phyloP scores from a whole-genome alignment of 2,888 invertebrate species.

The Scaptomyza caliginosa region DNA sequence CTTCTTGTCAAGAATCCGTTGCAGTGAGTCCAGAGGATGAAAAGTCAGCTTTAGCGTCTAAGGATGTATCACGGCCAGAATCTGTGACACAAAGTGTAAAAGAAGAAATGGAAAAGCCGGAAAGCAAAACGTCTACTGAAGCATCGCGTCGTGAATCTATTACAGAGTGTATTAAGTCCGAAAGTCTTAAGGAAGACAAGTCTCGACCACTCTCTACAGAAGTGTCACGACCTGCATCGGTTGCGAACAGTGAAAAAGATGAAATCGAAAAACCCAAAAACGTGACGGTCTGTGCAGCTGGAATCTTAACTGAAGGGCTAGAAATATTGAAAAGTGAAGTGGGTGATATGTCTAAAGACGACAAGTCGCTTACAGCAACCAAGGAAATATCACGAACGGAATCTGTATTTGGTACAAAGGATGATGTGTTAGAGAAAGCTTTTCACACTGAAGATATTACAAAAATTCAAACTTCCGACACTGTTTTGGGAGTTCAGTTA shows the following conservation, averaged over 20 bases:
- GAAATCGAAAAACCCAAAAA: conserved; percentile 1
- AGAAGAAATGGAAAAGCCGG: conserved; percentile 12
- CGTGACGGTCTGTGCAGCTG: background rate
- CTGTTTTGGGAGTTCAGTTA: background rate
- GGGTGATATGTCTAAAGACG: background rate
- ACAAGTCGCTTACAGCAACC: conserved; percentile 8
- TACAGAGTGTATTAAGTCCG: background rate
- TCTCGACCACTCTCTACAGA: conserved; percentile 37
- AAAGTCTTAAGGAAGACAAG: conserved; percentile 33
- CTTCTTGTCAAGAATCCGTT: background rate
- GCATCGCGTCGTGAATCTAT: background rate
- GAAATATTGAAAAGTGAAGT: background rate
- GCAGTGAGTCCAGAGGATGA: background rate
- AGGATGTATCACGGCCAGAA: conserved; percentile 70
- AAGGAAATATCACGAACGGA: conserved; percentile 26
- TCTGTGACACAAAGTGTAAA: conserved; percentile 35
- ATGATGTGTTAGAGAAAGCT: background rate
- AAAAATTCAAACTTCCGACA: background rate
- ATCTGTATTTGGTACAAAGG: conserved; percentile 23
- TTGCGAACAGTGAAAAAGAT: conserved; percentile 1
- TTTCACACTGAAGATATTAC: background rate
- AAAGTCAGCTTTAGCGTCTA: conserved; percentile 8
- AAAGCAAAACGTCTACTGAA: background rate
- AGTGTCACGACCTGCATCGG: conserved; percentile 42
- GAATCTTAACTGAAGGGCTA: background rate